Percentiles rank a stretch among this genome's conserved stretches.
phyloP scores from a whole-genome alignment of 30 jellyfish, hydroid and myxozoan species.

The Haliclystus octoradiatus region DNA sequence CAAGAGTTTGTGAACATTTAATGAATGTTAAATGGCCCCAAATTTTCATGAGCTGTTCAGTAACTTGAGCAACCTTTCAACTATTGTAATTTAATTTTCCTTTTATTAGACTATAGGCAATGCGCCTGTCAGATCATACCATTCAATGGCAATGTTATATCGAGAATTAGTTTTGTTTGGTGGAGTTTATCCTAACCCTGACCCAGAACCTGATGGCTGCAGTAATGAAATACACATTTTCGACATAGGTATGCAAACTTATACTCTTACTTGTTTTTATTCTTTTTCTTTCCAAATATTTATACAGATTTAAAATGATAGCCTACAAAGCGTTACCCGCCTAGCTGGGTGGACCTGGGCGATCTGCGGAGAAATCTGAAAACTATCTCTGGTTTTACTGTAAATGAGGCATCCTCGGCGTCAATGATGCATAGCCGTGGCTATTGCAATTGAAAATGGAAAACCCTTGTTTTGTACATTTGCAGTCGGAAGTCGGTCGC shows the following conservation, averaged over 20 bases:
- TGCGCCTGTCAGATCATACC: constrained; percentile 73
- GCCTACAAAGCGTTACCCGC: neutral
- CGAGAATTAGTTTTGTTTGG: constrained; percentile 67
- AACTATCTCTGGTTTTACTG: no score
- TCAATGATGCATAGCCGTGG: no score
- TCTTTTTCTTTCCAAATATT: neutral
- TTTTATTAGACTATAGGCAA: constrained; percentile 58
- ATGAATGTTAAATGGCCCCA: no score
- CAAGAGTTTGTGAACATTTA: no score
- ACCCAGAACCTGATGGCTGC: constrained; percentile 84
- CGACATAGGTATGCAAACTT: constrained; percentile 35
- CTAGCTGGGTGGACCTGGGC: neutral
- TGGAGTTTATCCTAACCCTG: constrained; percentile 86
- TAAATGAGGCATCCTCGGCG: no score
- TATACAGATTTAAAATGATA: neutral
- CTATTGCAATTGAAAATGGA: no score
- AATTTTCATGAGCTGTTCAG: no score
- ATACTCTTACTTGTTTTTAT: neutral
- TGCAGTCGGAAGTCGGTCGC: neutral
- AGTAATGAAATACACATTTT: constrained; percentile 43
- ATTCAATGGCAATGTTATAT: constrained; percentile 31
- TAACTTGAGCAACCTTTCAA: no score
- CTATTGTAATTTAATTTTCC: neutral
- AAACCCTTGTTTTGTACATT: neutral
- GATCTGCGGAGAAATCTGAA: no score